Base-by-base conservation (phyloP, 2,888 invertebrate species). In the Cephonodes hylas region DNA sequence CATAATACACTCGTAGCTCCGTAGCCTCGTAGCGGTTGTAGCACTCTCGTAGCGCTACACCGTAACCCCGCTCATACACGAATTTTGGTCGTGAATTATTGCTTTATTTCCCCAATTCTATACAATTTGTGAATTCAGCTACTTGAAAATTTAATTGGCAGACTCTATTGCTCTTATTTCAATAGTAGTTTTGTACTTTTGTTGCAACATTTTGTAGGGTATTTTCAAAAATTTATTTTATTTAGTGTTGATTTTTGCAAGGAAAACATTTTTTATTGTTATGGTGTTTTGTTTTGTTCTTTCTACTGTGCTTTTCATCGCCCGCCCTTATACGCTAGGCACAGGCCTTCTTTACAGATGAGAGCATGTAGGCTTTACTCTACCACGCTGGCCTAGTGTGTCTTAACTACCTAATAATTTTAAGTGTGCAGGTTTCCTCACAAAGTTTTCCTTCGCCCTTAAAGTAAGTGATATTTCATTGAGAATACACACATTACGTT, bases 31-130 rank as follows among this genome's bases (percentile, higher is more conserved):
- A 59, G 58, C 57, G 45, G 10, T 5, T 45, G 59, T 61, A 64
- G 64, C 59, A 27, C 44, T 22, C 45, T 18, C 59, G 64, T 64
- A 64, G 64, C 61, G 56, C 59, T 61, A 64, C 64, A 60, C 34
- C 56, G 58, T 31, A 59, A 56, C 42, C 42, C 60, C 38, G 53
- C 53, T 56, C 38, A 20, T 27, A 31, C 31, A 18, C 27, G 31
- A 31, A 31, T 53, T 60, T 60, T 42, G 38, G 25, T 42, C 58
- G 27, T 27, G 44, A 25, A 23, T 23, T 42, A 25, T 58, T 15
- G 25, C 42, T 44, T 59, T 59, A 59, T 59, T 59, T 18, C 23
- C 15, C 27, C 44, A 44, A 18, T 18, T 15, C 27, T 44, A 27
- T 18, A 25, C 13, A 44, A 59, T 58, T n/a, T 42, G 57, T 20